phyloP scores from a whole-genome alignment of 1,140 invertebrate species.

The Hylyphantes graminicola region DNA sequence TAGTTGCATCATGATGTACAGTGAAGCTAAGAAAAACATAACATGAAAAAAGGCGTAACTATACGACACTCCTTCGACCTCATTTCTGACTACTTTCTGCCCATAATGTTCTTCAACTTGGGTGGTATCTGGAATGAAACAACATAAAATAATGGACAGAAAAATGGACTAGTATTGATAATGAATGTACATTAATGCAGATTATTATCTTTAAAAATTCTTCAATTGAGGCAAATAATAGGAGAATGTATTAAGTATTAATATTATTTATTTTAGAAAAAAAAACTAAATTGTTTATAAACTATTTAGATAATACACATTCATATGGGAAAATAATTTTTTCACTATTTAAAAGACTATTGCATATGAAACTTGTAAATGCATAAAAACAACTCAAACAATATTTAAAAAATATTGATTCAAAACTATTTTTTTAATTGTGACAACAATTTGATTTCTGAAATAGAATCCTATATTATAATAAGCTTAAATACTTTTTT shows the following conservation, averaged over 20 bases:
- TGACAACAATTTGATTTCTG: background rate
- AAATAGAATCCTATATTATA: background rate
- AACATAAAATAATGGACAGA: background rate
- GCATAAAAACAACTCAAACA: too few relatives aligned
- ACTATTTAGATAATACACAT: background rate
- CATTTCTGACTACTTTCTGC: conserved; percentile 68
- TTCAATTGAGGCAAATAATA: background rate
- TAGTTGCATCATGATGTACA: conserved; percentile 71
- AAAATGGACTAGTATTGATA: background rate
- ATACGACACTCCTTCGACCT: conserved; percentile 67
- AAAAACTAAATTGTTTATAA: background rate
- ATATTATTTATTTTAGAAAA: conserved; percentile 1
- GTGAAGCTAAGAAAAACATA: conserved; percentile 67
- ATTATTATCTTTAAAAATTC: background rate
- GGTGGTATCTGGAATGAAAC: conserved; percentile 38
- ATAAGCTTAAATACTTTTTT: background rate
- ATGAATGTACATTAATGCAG: background rate
- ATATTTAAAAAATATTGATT: too few relatives aligned
- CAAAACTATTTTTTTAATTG: background rate
- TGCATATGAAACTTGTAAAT: too few relatives aligned
- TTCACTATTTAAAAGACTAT: too few relatives aligned
- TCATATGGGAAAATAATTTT: background rate
- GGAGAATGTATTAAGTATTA: background rate
- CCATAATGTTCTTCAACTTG: conserved; percentile 65
- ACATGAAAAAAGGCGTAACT: conserved; percentile 70